Conservation (phyloP, 2,888 invertebrate species). For the Suillia variegata region DNA sequence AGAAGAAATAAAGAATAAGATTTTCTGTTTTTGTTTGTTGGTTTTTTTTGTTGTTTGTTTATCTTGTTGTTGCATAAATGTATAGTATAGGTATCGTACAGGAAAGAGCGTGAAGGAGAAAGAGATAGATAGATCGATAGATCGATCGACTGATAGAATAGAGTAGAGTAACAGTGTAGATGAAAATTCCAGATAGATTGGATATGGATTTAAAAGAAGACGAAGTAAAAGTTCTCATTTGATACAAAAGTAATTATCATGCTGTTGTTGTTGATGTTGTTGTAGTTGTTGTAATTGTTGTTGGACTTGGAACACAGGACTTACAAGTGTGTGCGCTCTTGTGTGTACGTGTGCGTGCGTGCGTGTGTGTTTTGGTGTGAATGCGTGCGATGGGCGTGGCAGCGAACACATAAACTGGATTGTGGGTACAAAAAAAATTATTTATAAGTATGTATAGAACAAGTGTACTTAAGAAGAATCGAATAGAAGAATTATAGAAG, state of each 20-base stretch:
- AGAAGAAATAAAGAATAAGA: not conserved
- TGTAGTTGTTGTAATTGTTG: conserved; percentile 37
- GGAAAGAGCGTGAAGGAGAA: not conserved
- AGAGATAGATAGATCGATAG: conserved; percentile 19
- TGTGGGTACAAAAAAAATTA: conserved; percentile 10
- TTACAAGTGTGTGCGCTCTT: conserved; percentile 11
- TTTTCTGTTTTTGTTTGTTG: not conserved
- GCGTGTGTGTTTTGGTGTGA: too few species aligned
- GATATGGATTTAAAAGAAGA: not conserved
- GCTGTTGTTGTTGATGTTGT: too few species aligned
- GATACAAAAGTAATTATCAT: conserved; percentile 40
- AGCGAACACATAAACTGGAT: too few species aligned
- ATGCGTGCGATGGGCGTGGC: conserved; percentile 7
- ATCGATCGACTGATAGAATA: not conserved
- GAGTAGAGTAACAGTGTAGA: too few species aligned
- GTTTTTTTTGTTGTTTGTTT: not conserved
- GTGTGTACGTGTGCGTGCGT: conserved; percentile 16
- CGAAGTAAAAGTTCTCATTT: not conserved
- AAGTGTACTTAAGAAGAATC: conserved; percentile 11
- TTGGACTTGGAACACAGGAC: conserved; percentile 36
- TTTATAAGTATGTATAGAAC: too few species aligned
- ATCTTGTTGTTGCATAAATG: not conserved
- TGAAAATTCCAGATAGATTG: too few species aligned
- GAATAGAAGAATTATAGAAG: conserved; percentile 19
- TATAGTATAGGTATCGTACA: too few species aligned